Conservation (phyloP, 2,797 vertebrate species). For the Molothrus ater region DNA sequence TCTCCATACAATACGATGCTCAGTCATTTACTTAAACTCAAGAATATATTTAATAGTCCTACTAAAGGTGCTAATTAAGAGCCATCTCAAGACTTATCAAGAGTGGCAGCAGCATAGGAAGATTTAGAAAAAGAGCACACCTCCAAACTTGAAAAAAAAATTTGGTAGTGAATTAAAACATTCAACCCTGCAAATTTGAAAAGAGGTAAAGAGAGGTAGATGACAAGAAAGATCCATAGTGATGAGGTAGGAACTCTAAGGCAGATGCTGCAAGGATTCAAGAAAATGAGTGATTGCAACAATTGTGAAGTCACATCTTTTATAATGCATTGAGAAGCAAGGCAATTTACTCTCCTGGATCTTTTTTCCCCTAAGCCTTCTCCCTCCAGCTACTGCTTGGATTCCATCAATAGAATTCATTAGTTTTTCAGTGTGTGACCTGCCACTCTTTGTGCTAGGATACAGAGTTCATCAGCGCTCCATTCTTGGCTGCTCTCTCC, state of each 20-base stretch:
- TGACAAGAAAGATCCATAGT: neutral
- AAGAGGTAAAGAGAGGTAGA: neutral
- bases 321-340: neutral
- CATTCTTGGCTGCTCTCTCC: neutral
- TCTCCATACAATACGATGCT: neutral
- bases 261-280: neutral
- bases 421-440: neutral
- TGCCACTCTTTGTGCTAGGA: neutral
- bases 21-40: neutral
- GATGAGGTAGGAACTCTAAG: neutral
- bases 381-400: neutral
- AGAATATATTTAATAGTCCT: neutral
- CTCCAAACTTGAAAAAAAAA: neutral
- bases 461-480: neutral
- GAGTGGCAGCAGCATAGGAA: neutral
- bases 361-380: neutral
- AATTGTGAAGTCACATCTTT: neutral
- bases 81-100: neutral
- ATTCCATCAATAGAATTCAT: neutral
- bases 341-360: neutral
- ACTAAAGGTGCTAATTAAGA: neutral
- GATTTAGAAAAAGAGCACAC: neutral
- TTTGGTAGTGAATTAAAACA: neutral
- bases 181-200: neutral
- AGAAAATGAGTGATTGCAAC: neutral